Percentiles rank a stretch among this genome's conserved stretches.
These are phyloP conservation scores for Pogonophryne albipinna DNA, from an alignment of 2,797 vertebrate species.

Conservation along the genomic window DNA sequence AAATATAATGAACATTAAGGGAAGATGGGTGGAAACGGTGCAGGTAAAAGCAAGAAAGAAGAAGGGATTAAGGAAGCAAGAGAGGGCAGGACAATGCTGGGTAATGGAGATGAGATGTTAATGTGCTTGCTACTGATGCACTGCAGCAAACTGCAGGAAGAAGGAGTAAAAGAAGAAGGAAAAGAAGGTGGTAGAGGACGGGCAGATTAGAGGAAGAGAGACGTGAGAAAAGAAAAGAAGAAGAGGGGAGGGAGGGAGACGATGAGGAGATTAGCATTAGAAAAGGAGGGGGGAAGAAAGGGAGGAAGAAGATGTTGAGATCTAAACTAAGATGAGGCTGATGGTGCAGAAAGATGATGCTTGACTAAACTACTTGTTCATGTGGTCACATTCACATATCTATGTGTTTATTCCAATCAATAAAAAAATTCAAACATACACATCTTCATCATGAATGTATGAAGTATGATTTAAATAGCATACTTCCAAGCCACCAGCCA, in stretches of 20 bases:
- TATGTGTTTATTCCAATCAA: neutral
- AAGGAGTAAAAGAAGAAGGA: constrained; percentile 49
- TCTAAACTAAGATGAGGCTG: constrained; percentile 51
- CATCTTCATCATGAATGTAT: constrained; percentile 12
- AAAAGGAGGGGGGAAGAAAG: neutral
- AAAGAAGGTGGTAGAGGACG: constrained; percentile 35
- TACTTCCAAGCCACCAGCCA: constrained; percentile 11
- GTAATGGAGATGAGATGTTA: constrained; percentile 81
- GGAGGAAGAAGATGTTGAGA: constrained; percentile 22
- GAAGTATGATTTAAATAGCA: constrained; percentile 20
- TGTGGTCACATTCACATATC: neutral
- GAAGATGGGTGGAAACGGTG: neutral
- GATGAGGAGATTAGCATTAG: constrained; percentile 8
- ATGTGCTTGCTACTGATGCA: constrained; percentile 78
- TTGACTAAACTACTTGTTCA: constrained; percentile 40
- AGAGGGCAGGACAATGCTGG: constrained; percentile 50
- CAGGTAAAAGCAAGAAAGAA: constrained; percentile 24
- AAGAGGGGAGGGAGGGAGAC: neutral
- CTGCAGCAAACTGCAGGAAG: constrained; percentile 77
- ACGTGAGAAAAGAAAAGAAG: constrained; percentile 16
- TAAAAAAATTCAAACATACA: too few relatives aligned
- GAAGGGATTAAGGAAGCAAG: constrained; percentile 28
- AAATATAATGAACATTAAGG: constrained; percentile 22
- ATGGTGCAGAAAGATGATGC: constrained; percentile 58
- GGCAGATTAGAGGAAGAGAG: constrained; percentile 38